Evolutionary conservation across 2,113 vertebrate species (phyloP).

Genomic region (Oenanthe melanoleuca): DNA sequence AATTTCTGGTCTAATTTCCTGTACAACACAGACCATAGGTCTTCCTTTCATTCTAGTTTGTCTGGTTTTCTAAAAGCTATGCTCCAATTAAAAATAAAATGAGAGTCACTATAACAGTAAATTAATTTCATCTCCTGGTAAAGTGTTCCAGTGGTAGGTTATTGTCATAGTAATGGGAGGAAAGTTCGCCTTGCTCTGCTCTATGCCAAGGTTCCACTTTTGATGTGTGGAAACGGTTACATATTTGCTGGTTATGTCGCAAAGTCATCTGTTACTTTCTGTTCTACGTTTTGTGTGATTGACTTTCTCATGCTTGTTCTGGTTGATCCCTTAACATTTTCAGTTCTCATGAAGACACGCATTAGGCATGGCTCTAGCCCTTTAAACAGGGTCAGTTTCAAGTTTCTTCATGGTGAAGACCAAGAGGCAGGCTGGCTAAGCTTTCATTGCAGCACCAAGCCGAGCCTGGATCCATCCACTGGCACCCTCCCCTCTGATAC

Average conservation of each 20-base stretch:
- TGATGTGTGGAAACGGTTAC: background rate
- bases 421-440: background rate
- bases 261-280: conserved; percentile 10
- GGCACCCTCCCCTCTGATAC: background rate
- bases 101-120: background rate
- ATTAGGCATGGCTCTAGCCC: background rate
- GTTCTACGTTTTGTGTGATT: background rate
- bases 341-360: background rate
- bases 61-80: background rate
- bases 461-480: accelerated
- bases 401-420: background rate
- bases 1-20: background rate
- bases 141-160: background rate
- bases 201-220: background rate
- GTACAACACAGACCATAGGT: background rate
- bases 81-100: background rate
- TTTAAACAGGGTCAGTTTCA: background rate
- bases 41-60: background rate
- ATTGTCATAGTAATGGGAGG: background rate
- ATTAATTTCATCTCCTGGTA: background rate
- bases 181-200: background rate
- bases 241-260: conserved; percentile 15
- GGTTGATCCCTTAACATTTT: background rate
- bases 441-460: background rate
- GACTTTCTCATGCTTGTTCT: background rate